phyloP scores from a whole-genome alignment of 2,888 invertebrate genomes.

The Acanthoscelides obtectus region DNA sequence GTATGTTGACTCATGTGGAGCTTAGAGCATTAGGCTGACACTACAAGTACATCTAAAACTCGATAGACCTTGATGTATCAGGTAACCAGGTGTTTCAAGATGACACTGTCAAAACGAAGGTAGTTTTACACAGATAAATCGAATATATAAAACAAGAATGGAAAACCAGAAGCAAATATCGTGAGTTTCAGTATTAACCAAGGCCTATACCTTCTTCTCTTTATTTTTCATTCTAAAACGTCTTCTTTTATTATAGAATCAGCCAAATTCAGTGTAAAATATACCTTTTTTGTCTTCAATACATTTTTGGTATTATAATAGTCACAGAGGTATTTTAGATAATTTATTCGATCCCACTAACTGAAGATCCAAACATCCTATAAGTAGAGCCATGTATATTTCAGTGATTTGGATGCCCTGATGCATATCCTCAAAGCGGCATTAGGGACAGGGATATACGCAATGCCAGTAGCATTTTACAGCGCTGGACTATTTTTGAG shows the following conservation, averaged over 20 bases:
- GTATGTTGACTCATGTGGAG: too few relatives aligned
- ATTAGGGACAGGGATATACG: constrained; percentile 89
- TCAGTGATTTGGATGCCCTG: constrained; percentile 81
- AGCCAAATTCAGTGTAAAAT: too few relatives aligned
- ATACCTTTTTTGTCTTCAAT: too few relatives aligned
- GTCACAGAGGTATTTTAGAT: too few relatives aligned
- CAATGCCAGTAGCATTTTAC: constrained; percentile 90
- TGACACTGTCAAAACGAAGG: neutral
- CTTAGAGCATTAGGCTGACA: too few relatives aligned
- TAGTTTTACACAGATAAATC: neutral
- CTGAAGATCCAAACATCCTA: too few relatives aligned
- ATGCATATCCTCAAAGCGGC: constrained; percentile 93
- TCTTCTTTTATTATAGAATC: too few relatives aligned
- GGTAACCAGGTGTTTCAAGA: neutral
- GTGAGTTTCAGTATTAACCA: neutral
- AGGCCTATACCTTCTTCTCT: too few relatives aligned
- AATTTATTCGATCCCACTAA: too few relatives aligned
- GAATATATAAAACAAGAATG: neutral
- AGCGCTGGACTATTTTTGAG: constrained; percentile 82
- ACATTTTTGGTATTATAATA: too few relatives aligned
- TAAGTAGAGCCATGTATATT: constrained; percentile 32
- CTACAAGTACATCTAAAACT: too few relatives aligned
- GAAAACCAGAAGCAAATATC: neutral
- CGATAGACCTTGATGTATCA: neutral
- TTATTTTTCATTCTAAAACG: too few relatives aligned